Evolutionary conservation across 1,140 invertebrate species (phyloP).

Genomic region (Pectinophora gossypiella): DNA sequence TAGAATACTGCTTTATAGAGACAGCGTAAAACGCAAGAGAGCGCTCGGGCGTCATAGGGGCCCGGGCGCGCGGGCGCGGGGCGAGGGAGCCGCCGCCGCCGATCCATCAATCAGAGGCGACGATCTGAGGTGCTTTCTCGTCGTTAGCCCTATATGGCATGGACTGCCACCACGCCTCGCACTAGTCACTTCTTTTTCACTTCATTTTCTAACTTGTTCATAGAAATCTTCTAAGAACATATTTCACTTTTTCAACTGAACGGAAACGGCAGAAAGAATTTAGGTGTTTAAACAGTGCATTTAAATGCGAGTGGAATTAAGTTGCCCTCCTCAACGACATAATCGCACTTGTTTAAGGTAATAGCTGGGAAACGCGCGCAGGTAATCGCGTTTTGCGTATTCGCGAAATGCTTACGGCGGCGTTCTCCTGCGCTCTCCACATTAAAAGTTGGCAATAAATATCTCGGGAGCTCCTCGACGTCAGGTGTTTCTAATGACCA

Average conservation of each 20-base stretch:
- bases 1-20: not conserved
- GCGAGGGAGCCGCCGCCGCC: conserved; percentile 11
- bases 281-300: conserved; percentile 30
- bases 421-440: conserved; percentile 27
- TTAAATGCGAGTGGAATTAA: conserved; percentile 46
- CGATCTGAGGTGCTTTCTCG: conserved; percentile 68
- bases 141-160: conserved; percentile 71
- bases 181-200: conserved; percentile 66
- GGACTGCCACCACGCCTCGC: conserved; percentile 60
- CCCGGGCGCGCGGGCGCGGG: not conserved
- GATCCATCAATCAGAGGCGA: conserved; percentile 61
- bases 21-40: conserved; percentile 2
- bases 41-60: conserved; percentile 14
- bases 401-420: conserved; percentile 47
- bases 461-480: conserved; percentile 16
- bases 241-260: conserved; percentile 52
- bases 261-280: conserved; percentile 41
- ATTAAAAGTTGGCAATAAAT: conserved; percentile 43
- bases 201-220: conserved; percentile 70
- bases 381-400: conserved; percentile 41
- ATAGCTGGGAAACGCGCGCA: conserved; percentile 41
- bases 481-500: conserved; percentile 33
- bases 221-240: conserved; percentile 67
- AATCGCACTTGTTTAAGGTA: conserved; percentile 51
- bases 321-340: conserved; percentile 39